Conservation (phyloP, 2,888 invertebrate genomes). For the Caenorhabditis japonica region DNA sequence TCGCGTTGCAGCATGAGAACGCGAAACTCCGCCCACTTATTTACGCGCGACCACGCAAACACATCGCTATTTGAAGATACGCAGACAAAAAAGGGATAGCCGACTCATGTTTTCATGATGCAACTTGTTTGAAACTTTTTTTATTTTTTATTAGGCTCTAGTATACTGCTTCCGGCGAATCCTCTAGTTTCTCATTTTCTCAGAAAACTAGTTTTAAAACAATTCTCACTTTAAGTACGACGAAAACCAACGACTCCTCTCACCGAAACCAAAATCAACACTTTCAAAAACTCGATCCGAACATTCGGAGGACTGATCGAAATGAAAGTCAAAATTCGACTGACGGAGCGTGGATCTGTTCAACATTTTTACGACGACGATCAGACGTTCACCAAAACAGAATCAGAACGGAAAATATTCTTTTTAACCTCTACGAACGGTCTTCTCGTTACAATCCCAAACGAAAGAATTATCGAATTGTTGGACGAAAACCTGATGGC, state of each 20-base stretch:
- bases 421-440: constrained; percentile 17
- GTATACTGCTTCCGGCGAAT: too few relatives aligned
- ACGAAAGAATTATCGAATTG: neutral
- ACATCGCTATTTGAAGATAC: too few relatives aligned
- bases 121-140: too few relatives aligned
- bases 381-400: neutral
- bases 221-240: constrained; percentile 4
- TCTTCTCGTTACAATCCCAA: constrained; percentile 26
- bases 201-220: neutral
- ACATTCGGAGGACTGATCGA: constrained; percentile 31
- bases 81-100: too few relatives aligned
- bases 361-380: neutral
- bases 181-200: too few relatives aligned
- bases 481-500: constrained; percentile 12
- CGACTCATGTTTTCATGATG: too few relatives aligned
- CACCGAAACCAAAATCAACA: constrained; percentile 7
- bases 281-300: constrained; percentile 5
- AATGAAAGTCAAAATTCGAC: constrained; percentile 26
- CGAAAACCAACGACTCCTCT: neutral
- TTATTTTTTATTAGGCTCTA: too few relatives aligned
- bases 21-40: too few relatives aligned
- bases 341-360: neutral
- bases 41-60: too few relatives aligned
- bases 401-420: constrained; percentile 4
- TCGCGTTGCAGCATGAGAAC: too few relatives aligned